A percentile compares a stretch with the other conserved stretches of the same genome.
Evolutionary conservation across 2,113 vertebrate genomes (phyloP).

Genomic region (Zosterops japonicus): DNA sequence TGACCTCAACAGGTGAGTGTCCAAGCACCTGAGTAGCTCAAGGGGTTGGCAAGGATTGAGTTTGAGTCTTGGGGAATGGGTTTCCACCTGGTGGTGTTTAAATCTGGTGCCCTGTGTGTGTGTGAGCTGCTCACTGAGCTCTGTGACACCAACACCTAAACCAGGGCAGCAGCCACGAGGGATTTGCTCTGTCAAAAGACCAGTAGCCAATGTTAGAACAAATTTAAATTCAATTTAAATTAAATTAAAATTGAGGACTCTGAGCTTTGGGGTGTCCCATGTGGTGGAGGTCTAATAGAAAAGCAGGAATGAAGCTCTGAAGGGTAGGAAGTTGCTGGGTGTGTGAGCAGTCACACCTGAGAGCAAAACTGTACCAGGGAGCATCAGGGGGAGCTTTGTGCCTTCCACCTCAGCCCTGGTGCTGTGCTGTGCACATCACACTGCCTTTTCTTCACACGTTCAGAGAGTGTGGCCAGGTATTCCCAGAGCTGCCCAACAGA

Average conservation of each 20-base stretch:
- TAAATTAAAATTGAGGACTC: not conserved
- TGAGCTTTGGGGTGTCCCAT: not conserved
- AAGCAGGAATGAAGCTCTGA: not conserved
- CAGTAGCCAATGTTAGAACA: not conserved
- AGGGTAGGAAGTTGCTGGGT: fast-evolving
- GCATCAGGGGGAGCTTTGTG: not conserved
- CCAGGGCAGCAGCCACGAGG: fast-evolving
- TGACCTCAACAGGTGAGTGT: not conserved
- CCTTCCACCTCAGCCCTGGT: not conserved
- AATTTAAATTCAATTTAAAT: not conserved
- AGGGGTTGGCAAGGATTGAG: not conserved
- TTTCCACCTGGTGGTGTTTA: not conserved
- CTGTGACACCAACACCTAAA: not conserved
- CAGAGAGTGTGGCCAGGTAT: not conserved
- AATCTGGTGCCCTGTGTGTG: not conserved
- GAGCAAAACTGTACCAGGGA: not conserved
- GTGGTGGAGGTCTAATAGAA: not conserved
- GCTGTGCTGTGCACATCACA: not conserved
- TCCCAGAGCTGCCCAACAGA: not conserved
- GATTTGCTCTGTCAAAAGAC: not conserved
- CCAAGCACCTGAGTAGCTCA: not conserved
- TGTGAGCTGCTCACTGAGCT: fast-evolving
- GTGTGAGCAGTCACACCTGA: not conserved
- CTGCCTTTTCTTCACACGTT: not conserved
- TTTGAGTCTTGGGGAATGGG: fast-evolving